Percentiles rank a stretch among this genome's conserved stretches.
Conservation (phyloP, 2,113 vertebrate genomes). For the Paraplagusia blochii region DNA sequence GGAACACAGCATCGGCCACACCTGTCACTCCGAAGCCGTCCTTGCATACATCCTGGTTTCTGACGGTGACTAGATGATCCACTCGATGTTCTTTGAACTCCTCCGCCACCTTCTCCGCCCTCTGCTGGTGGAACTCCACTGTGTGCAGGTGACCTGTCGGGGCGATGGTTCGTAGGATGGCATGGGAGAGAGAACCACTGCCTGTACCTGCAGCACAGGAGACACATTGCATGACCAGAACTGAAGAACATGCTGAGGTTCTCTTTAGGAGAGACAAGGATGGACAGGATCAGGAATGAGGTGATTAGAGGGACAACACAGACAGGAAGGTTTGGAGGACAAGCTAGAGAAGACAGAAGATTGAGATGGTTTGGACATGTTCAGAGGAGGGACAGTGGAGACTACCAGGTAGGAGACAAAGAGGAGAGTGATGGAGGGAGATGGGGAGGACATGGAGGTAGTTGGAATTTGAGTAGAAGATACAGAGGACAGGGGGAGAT, state of each 20-base stretch:
- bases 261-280: too few relatives aligned
- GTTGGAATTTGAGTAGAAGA: too few relatives aligned
- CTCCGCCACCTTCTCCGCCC: conserved; percentile 84
- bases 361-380: too few relatives aligned
- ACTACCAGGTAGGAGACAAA: too few relatives aligned
- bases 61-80: conserved; percentile 88
- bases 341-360: too few relatives aligned
- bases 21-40: conserved; percentile 87
- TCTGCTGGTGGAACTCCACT: conserved; percentile 94
- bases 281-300: too few relatives aligned
- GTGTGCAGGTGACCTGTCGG: conserved; percentile 94
- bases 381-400: too few relatives aligned
- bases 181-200: conserved; percentile 94
- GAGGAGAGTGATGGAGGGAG: too few relatives aligned
- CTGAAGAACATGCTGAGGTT: background rate
- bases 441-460: too few relatives aligned
- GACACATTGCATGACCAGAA: background rate
- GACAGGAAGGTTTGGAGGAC: too few relatives aligned
- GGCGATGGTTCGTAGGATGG: conserved; percentile 90
- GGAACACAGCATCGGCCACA: conserved; percentile 88
- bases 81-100: conserved; percentile 90
- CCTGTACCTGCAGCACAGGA: conserved; percentile 81
- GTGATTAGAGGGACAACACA: too few relatives aligned
- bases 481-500: too few relatives aligned
- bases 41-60: conserved; percentile 92